Base-by-base conservation (phyloP, 2,113 vertebrate genomes). In the Malurus alboscapulatus region DNA sequence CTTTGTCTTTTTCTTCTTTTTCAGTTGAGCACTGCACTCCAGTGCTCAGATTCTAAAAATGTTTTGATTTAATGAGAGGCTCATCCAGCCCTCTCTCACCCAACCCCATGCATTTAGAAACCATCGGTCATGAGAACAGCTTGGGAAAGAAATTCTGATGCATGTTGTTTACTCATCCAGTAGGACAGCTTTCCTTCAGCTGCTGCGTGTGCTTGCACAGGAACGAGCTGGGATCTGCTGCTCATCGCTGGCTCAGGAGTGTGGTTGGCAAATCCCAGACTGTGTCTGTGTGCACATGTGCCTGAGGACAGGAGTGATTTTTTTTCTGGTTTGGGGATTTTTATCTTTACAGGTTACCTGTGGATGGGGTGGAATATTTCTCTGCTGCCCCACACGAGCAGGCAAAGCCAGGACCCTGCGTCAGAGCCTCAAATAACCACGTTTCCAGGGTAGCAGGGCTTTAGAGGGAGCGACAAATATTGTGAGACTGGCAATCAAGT, bases 391-490 rank as follows among this genome's bases (percentile, higher is more conserved):
- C 26, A 12, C 38, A 57, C 0, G 2, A 76, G 67, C 47, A 66
- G 79, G 65, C 69, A 47, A 63, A 84, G 84, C 58, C 40, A 50
- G 24, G 83, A 82, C 1, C 2, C 78, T 20, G 54, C 21, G 5
- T 69, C 87, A 67, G 69, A 55, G 76, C 59, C 82, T 66, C 93
- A 72, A 65, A 74, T 68, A 91, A 59, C 36, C 24, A 3, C 16
- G 62, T 92, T 93, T 77, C 91, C 87, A 88, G 84, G 91, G 84
- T 22, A 88, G 92, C 90, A 68, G 57, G 53, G 83, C 80, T 85
- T 78, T 45, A 77, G 73, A 72, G 34, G 17, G 77, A 92, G 58
- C 6, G 61, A 62, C 75, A 80, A 69, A 89, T 38, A 50, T 38
- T 66, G 71, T 42, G 65, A 89, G 77, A 30, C 87, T 89, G 62